These are phyloP conservation scores for Diadema setosum DNA, from an alignment of 35 echinoderm and acorn worm species.

Conservation along the genomic window DNA sequence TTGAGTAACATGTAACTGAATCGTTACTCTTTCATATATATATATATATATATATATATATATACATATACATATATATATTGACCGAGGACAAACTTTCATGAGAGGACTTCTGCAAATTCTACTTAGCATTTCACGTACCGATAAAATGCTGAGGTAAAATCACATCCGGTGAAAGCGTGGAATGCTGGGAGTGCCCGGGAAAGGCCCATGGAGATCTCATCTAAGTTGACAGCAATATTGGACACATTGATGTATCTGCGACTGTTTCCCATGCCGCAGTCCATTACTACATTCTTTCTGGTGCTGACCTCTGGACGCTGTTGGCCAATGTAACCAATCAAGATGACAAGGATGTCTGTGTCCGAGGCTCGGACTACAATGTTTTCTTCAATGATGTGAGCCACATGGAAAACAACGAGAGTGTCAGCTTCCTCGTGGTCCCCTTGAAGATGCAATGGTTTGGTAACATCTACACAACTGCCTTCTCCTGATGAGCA, in stretches of 20 bases:
- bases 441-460: constrained; percentile 52
- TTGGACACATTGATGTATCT: constrained; percentile 56
- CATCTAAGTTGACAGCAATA: constrained; percentile 24
- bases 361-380: constrained; percentile 72
- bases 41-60: no score
- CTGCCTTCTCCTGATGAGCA: constrained; percentile 21
- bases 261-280: constrained; percentile 35
- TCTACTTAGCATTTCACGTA: no score
- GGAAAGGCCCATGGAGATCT: constrained; percentile 28
- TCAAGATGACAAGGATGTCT: constrained; percentile 56
- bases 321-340: constrained; percentile 22
- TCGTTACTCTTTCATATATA: no score
- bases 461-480: constrained; percentile 9
- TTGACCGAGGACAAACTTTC: no score
- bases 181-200: constrained; percentile 44
- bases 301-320: not conserved
- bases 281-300: constrained; percentile 42
- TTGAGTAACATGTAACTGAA: no score
- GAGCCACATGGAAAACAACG: constrained; percentile 41
- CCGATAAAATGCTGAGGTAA: constrained; percentile 59
- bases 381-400: constrained; percentile 23
- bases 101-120: no score
- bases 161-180: constrained; percentile 78
- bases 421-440: constrained; percentile 80
- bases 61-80: no score